These are phyloP conservation scores for Acrocephalus arundinaceus DNA, from an alignment of 2,113 vertebrate species.

Conservation along the genomic window DNA sequence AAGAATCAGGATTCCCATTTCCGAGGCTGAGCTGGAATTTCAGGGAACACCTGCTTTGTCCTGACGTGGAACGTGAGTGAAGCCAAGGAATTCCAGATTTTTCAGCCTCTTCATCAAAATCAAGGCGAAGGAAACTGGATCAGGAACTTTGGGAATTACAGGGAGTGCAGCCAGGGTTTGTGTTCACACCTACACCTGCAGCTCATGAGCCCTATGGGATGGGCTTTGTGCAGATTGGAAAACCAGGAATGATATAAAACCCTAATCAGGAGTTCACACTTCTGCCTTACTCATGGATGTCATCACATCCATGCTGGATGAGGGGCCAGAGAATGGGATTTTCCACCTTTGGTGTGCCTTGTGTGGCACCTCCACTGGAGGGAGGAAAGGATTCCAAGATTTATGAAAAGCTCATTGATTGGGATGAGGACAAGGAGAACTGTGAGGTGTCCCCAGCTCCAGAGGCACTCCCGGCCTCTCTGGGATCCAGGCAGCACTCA, in stretches of 20 bases:
- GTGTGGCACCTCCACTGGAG: neutral
- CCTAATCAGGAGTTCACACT: neutral
- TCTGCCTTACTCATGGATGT: neutral
- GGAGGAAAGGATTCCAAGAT: neutral
- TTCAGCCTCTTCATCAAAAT: neutral
- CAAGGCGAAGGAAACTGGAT: neutral
- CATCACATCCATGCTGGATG: neutral
- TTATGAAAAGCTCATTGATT: neutral
- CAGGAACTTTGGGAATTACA: neutral
- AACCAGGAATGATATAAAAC: neutral
- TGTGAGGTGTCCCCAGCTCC: neutral
- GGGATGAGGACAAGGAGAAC: neutral
- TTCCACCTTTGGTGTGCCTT: too few species aligned
- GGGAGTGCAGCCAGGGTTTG: neutral
- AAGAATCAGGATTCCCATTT: neutral
- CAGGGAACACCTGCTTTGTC: neutral
- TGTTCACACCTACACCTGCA: neutral
- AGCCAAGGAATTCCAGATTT: neutral
- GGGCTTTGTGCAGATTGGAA: neutral
- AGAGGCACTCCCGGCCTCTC: neutral
- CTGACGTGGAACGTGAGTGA: neutral
- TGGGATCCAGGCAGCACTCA: neutral
- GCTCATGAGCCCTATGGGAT: rapidly evolving
- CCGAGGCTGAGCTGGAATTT: neutral
- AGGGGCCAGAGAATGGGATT: neutral